Percentiles rank a stretch among this genome's conserved stretches.
Evolutionary conservation across 1,140 invertebrate species (phyloP).

Genomic region (Ctenoplectra terminalis): DNA sequence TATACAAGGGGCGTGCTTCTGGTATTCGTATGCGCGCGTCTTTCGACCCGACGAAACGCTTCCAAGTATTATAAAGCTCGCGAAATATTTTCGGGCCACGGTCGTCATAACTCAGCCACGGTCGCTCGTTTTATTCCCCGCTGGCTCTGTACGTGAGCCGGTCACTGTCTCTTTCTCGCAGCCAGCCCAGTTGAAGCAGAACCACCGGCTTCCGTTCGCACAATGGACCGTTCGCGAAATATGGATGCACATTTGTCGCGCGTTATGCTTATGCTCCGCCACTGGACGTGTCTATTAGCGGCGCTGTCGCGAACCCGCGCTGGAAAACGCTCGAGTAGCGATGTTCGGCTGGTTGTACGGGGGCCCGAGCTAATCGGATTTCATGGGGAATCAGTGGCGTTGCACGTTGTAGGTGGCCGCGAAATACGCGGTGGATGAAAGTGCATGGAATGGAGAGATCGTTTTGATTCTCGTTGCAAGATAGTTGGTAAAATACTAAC

Average conservation of each 20-base stretch:
- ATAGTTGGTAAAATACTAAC: neutral
- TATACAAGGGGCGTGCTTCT: constrained; percentile 43
- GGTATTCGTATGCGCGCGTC: constrained; percentile 61
- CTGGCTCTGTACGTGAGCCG: neutral
- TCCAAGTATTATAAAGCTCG: constrained; percentile 75
- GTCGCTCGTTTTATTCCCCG: constrained; percentile 59
- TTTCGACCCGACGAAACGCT: constrained; percentile 65
- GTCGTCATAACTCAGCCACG: constrained; percentile 74
- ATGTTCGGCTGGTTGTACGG: neutral
- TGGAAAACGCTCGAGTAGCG: constrained; percentile 6
- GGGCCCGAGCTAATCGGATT: constrained; percentile 15
- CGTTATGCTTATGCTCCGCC: constrained; percentile 41
- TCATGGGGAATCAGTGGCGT: neutral
- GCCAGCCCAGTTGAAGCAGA: constrained; percentile 29
- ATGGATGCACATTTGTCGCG: constrained; percentile 60
- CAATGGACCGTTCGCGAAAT: constrained; percentile 57
- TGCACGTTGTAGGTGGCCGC: neutral
- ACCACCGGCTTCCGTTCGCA: constrained; percentile 51
- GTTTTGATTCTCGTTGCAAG: neutral
- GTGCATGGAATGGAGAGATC: neutral
- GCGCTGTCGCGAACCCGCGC: constrained; percentile 28
- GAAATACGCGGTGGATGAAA: neutral
- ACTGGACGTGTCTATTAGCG: constrained; percentile 64
- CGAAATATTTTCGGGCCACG: constrained; percentile 78
- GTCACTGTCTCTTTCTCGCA: constrained; percentile 34